Evolutionary conservation across 2,797 vertebrate genomes (phyloP), one percentile per base, ranked within the genome.

Genomic region (Scolopax bukidnonensis): DNA sequence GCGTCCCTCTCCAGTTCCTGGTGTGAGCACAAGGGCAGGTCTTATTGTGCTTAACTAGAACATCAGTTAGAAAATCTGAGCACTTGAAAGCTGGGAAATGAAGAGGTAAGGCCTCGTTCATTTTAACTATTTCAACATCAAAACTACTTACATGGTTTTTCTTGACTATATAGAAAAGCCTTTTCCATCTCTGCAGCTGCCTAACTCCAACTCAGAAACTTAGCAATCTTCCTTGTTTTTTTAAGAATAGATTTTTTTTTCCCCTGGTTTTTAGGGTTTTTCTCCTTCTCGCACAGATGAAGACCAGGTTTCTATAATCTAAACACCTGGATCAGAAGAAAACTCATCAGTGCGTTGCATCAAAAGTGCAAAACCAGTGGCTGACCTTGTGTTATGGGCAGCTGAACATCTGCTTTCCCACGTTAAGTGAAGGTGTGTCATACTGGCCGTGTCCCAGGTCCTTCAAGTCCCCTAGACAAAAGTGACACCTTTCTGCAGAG

Each of bases 11-110:
- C 69, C 65, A 20, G 0, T 23, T 69, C 18, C 53, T 33, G 68
- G 36, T 28, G 43, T 13, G 64, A 96, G 84, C 60, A 87, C 92
- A 89, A 67, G 67, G 93, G n/a, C 77, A 18, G 67, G 25, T 30
- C 60, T 77, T 38, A 16, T 1, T 70, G 86, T 84, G 81, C 53
- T 70, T 30, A 41, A 56, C 77, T 25, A 1, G 86, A 65, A 41
- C 71, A 63, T 68, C 56, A 12, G 63, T 60, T 74, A 68, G 67
- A 36, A 36, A 47, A 56, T 17, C 65, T 0, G 2, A 81, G 50
- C 11, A 1, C 70, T 53, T 40, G 19, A 73, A 89, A 63, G 59
- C 48, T 41, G 41, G 60, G 56, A 71, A 81, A 57, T 6, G 9
- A 64, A 77, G 43, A 67, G 54, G 48, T 53, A 48, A 90, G 48